Evolutionary conservation across 2,113 vertebrate species (phyloP).

Genomic region (Pedionomus torquatus): DNA sequence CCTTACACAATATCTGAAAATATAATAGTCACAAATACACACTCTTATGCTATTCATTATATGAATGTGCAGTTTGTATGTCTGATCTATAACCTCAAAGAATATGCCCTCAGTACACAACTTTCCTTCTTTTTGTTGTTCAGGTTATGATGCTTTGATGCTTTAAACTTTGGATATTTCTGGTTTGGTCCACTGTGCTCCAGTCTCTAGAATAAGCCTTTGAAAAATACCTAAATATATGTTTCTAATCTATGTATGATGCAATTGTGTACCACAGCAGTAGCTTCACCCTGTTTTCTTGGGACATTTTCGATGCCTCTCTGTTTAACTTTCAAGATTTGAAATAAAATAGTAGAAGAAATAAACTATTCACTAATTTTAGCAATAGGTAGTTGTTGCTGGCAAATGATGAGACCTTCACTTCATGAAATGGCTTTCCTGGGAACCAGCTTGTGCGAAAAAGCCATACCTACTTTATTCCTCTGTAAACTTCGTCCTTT

Average conservation of each 20-base stretch:
- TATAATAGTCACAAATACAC: background rate
- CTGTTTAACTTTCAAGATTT: background rate
- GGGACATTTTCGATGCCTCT: background rate
- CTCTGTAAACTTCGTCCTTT: background rate
- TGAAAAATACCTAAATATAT: background rate
- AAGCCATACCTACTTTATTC: background rate
- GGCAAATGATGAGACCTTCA: background rate
- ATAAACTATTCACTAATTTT: background rate
- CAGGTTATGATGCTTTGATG: background rate
- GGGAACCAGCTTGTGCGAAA: background rate
- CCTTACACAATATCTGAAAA: background rate
- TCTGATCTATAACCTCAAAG: background rate
- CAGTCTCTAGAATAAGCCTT: background rate
- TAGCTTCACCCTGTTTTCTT: background rate
- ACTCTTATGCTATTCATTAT: background rate
- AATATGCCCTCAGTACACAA: background rate
- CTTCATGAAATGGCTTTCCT: background rate
- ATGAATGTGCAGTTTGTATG: background rate
- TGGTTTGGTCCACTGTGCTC: background rate
- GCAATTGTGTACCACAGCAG: background rate
- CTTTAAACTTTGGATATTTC: background rate
- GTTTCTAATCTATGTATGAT: background rate
- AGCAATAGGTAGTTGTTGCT: background rate
- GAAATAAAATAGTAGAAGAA: background rate
- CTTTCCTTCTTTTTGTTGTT: background rate